phyloP scores from a whole-genome alignment of 2,113 vertebrate genomes.

The Catagonus wagneri region DNA sequence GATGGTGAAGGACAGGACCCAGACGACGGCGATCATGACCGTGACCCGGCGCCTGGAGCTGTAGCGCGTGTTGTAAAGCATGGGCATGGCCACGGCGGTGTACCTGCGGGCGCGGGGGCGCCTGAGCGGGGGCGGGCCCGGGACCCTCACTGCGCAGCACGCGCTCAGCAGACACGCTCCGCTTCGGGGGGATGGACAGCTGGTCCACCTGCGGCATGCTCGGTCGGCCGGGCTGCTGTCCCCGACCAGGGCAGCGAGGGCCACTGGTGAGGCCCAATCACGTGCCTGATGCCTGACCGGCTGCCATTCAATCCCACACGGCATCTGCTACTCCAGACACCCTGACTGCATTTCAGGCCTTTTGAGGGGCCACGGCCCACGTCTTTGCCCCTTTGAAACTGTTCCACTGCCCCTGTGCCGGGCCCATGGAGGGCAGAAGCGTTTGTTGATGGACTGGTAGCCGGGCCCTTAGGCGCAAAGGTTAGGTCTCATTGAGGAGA shows the following conservation, averaged over 20 bases:
- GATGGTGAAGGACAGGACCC: conserved; percentile 98
- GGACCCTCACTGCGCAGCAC: neutral
- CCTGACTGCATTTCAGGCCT: neutral
- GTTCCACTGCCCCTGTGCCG: neutral
- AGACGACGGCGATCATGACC: conserved; percentile 97
- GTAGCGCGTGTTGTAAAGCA: conserved; percentile 99
- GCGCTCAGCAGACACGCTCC: neutral
- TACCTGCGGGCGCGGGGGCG: conserved; percentile 92
- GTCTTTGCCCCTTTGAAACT: neutral
- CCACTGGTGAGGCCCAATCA: neutral
- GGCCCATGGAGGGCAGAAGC: neutral
- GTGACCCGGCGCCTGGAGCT: conserved; percentile 98
- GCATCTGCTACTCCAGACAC: neutral
- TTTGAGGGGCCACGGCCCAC: neutral
- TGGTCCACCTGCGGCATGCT: neutral
- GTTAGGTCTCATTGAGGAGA: neutral
- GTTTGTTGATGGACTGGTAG: neutral
- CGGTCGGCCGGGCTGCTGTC: too few species aligned
- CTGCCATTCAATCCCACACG: too few species aligned
- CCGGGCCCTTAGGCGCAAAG: neutral
- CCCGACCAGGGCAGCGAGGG: neutral
- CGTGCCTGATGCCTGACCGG: neutral
- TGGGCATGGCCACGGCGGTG: conserved; percentile 98
- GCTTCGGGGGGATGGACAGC: neutral
- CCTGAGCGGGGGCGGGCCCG: too few species aligned